Evolutionary conservation across 2,113 vertebrate species (phyloP), one percentile per base, ranked within the genome.

Genomic region (Halcyon malimbica): DNA sequence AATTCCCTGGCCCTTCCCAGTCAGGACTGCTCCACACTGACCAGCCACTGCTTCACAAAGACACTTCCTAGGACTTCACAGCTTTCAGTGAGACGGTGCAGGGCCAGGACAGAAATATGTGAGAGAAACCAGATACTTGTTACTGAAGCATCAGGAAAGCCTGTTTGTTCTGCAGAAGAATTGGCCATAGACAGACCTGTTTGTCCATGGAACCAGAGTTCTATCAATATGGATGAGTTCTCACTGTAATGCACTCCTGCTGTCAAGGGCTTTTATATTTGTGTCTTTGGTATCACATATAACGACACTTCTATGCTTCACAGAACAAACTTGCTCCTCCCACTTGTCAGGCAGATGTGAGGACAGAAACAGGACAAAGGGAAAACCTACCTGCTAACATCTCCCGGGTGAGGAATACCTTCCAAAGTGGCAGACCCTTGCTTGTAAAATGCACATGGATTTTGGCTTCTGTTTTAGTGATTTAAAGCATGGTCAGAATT

Each of bases 391-490:
- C 83, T 80, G 68, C 28, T 83, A 63, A 64, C 16, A 71, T 37
- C 26, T 90, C 31, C 82, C 48, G 68, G 33, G 48, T 79, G 56
- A 96, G 18, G 39, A 92, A 93, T 64, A 70, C 51, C 60, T 89
- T 89, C 69, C 42, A 14, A 67, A 71, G 69, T 60, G 86, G 76
- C 88, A 96, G 35, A 86, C 20, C 33, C 42, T 89, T 84, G 91
- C 87, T 94, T 95, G 83, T 94, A 84, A 87, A 93, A 92, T 24
- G 77, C 94, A 84, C 1, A 1, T 71, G 62, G 73, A 87, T 90
- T 94, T 90, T 73, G 93, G 90, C 92, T 94, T 96, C 82, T 71
- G 41, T 83, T 94, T 84, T 93, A 95, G 73, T 84, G 65, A 95
- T 64, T 81, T 89, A 83, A 92, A 62, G 53, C 86, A 83, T n/a